phyloP scores from a whole-genome alignment of 2,888 invertebrate species.

The Drosophila birchii region DNA sequence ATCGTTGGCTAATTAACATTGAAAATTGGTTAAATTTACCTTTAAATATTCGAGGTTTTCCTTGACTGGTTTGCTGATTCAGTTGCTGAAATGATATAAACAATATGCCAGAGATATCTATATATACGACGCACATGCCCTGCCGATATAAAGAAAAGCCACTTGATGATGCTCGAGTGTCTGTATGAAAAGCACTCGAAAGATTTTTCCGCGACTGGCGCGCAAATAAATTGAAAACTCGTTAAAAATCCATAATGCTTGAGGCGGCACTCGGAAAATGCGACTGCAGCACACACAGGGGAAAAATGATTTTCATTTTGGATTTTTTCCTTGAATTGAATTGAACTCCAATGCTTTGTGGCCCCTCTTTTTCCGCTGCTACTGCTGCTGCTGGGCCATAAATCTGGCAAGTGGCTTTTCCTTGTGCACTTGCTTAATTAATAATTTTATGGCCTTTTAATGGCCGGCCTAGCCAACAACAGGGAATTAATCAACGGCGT shows the following conservation, averaged over 20 bases:
- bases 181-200: conserved; percentile 80
- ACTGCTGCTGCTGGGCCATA: conserved; percentile 54
- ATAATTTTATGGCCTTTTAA: conserved; percentile 82
- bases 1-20: background rate
- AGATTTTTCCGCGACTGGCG: conserved; percentile 72
- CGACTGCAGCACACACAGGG: conserved; percentile 30
- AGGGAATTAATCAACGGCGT: conserved; percentile 63
- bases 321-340: conserved; percentile 21
- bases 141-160: conserved; percentile 55
- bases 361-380: conserved; percentile 43
- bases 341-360: conserved; percentile 11
- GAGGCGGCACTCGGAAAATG: conserved; percentile 54
- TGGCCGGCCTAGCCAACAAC: conserved; percentile 59
- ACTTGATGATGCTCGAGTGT: conserved; percentile 80
- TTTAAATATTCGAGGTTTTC: background rate
- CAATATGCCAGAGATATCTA: conserved; percentile 15
- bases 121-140: conserved; percentile 11
- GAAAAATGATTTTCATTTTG: conserved; percentile 40
- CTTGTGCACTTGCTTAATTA: conserved; percentile 75
- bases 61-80: conserved; percentile 33
- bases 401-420: conserved; percentile 73
- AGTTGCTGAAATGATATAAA: conserved; percentile 23
- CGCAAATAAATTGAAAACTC: conserved; percentile 85
- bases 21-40: background rate
- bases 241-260: conserved; percentile 85